phyloP scores from a whole-genome alignment of 2,113 vertebrate species.

The Tychaedon coryphoeus region DNA sequence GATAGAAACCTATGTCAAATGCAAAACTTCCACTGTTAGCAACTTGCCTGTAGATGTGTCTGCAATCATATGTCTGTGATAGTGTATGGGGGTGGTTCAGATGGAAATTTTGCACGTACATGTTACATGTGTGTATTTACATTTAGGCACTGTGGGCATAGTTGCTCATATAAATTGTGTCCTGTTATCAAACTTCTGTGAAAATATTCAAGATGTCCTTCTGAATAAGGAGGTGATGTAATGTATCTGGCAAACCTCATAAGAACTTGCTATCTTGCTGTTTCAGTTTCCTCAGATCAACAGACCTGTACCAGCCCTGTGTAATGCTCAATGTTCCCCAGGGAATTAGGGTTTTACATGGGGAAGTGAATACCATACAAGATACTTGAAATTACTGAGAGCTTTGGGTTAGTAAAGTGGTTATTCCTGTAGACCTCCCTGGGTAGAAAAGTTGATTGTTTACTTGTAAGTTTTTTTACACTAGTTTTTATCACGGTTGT shows the following conservation, averaged over 20 bases:
- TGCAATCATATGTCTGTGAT: background rate
- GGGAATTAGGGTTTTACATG: background rate
- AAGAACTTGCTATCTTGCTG: background rate
- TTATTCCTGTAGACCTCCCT: background rate
- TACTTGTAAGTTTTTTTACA: background rate
- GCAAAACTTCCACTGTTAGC: background rate
- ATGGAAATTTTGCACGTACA: fast-evolving
- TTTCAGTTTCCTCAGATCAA: background rate
- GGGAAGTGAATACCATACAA: background rate
- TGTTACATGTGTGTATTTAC: background rate
- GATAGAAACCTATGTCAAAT: background rate
- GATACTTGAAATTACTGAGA: background rate
- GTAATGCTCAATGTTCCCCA: background rate
- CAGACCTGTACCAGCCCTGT: background rate
- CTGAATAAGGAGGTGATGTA: background rate
- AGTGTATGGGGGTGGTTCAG: background rate
- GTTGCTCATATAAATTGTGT: background rate
- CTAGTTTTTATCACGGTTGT: background rate
- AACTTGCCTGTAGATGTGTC: background rate
- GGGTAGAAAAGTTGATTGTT: background rate
- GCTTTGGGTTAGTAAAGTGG: background rate
- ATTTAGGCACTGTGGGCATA: background rate
- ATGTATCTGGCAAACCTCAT: background rate
- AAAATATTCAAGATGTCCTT: background rate
- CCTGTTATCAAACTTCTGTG: background rate